Percentiles rank a stretch among this genome's conserved stretches.
Evolutionary conservation across 1,140 invertebrate species (phyloP).

Genomic region (Metaphire vulgaris): DNA sequence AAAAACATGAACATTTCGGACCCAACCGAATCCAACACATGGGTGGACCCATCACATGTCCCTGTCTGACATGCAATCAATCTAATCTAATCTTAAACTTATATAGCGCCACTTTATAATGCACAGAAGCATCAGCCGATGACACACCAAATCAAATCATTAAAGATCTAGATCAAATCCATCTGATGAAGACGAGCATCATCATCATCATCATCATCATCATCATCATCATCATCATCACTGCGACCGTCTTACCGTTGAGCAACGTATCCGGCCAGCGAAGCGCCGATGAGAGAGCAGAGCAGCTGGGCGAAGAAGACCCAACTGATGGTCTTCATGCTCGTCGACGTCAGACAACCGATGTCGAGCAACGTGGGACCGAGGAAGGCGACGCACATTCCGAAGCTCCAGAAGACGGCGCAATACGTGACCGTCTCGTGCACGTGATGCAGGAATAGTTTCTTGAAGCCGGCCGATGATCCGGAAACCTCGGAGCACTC

Average conservation of each 20-base stretch:
- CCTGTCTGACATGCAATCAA: too few relatives aligned
- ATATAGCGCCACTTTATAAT: too few relatives aligned
- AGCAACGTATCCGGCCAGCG: conserved; percentile 52
- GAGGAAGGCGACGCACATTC: conserved; percentile 55
- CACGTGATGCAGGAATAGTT: conserved; percentile 51
- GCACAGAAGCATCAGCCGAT: too few relatives aligned
- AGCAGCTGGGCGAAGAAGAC: conserved; percentile 55
- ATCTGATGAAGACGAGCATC: too few relatives aligned
- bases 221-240: too few relatives aligned
- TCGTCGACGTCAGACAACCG: conserved; percentile 52
- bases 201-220: too few relatives aligned
- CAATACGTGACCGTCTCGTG: conserved; percentile 52
- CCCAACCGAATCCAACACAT: too few relatives aligned
- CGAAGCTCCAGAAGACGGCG: conserved; percentile 54
- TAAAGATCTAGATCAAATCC: too few relatives aligned
- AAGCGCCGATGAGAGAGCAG: conserved; percentile 54
- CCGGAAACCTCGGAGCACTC: neutral
- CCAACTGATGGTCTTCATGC: conserved; percentile 54
- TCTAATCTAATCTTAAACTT: too few relatives aligned
- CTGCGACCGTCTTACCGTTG: conserved; percentile 54
- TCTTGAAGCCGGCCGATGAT: conserved; percentile 40
- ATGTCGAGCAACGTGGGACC: conserved; percentile 55
- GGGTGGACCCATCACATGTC: too few relatives aligned
- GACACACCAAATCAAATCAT: too few relatives aligned
- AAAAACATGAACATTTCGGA: too few relatives aligned